These are phyloP conservation scores for Aplysina aerophoba DNA, from an alignment of 37 sponge, comb jelly and placozoan genomes.

Conservation along the genomic window DNA sequence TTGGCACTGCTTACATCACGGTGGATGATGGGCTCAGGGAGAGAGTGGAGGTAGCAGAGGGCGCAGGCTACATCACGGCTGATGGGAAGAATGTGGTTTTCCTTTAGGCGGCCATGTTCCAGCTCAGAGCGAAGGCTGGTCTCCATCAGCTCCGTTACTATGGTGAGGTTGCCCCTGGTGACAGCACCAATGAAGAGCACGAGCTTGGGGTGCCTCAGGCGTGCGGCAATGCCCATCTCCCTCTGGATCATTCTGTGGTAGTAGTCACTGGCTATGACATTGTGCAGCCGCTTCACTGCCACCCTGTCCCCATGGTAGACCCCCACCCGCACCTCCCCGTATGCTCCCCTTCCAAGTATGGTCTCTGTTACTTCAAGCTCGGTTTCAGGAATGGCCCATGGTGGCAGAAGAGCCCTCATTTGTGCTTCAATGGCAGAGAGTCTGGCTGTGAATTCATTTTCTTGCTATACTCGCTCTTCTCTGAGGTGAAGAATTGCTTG, in stretches of 20 bases:
- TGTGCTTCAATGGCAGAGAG: background rate
- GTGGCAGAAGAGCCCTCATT: background rate
- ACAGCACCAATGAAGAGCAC: slow-evolving; percentile 73
- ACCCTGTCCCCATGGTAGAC: slow-evolving; percentile 58
- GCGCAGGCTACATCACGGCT: slow-evolving; percentile 56
- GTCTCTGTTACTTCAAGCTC: slow-evolving; percentile 46
- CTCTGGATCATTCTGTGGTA: slow-evolving; percentile 46
- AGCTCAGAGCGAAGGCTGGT: slow-evolving; percentile 60
- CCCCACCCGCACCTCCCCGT: slow-evolving; percentile 52
- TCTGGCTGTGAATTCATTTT: background rate
- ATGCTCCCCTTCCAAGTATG: slow-evolving; percentile 74
- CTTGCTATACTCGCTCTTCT: background rate
- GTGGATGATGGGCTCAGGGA: slow-evolving; percentile 75
- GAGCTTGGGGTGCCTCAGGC: slow-evolving; percentile 69
- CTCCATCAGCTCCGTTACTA: slow-evolving; percentile 79
- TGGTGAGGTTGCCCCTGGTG: slow-evolving; percentile 7
- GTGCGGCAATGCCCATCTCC: slow-evolving; percentile 68
- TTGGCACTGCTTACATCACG: slow-evolving; percentile 81
- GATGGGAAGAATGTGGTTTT: slow-evolving; percentile 50
- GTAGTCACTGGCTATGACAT: slow-evolving; percentile 45
- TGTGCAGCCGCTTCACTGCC: slow-evolving; percentile 72
- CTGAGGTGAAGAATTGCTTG: too few relatives aligned
- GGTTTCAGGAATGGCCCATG: slow-evolving; percentile 51
- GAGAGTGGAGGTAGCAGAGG: slow-evolving; percentile 72
- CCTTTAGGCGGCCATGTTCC: slow-evolving; percentile 34